These are phyloP conservation scores for Leptonema lineaticorne DNA, from an alignment of 1,140 invertebrate genomes.

Conservation along the genomic window DNA sequence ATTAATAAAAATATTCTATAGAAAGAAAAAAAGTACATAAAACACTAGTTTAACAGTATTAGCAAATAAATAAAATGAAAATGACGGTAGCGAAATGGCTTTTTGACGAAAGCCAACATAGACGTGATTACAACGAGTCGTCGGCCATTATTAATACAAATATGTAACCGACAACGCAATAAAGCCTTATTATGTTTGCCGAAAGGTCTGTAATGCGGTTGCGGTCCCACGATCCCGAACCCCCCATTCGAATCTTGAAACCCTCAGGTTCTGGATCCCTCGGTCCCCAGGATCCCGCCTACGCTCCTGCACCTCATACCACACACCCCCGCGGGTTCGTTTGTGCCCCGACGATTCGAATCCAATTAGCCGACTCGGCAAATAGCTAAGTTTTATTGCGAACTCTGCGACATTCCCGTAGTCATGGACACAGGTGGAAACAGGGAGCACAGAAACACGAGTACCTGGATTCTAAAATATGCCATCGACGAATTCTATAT, in stretches of 20 bases:
- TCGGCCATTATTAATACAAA: constrained; percentile 21
- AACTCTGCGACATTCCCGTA: not conserved
- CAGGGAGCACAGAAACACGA: not conserved
- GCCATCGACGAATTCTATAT: too few species aligned
- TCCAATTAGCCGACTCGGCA: constrained; percentile 26
- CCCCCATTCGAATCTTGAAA: too few species aligned
- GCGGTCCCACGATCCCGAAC: not conserved
- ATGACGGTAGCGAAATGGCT: not conserved
- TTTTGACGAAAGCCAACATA: not conserved
- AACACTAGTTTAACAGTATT: too few species aligned
- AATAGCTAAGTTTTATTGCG: constrained; percentile 21
- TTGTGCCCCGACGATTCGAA: constrained; percentile 10
- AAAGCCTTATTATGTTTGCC: constrained; percentile 27
- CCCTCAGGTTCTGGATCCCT: too few species aligned
- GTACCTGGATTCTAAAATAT: not conserved
- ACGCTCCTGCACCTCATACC: not conserved
- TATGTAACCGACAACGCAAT: constrained; percentile 22
- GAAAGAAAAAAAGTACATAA: too few species aligned
- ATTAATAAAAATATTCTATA: too few species aligned
- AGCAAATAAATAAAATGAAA: too few species aligned
- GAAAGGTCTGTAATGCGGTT: constrained; percentile 15
- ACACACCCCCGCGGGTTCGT: not conserved
- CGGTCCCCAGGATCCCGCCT: not conserved
- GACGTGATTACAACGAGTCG: not conserved
- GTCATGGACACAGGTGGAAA: constrained; percentile 12